phyloP scores from a whole-genome alignment of 2,888 invertebrate genomes.

The Callinectes sapidus region DNA sequence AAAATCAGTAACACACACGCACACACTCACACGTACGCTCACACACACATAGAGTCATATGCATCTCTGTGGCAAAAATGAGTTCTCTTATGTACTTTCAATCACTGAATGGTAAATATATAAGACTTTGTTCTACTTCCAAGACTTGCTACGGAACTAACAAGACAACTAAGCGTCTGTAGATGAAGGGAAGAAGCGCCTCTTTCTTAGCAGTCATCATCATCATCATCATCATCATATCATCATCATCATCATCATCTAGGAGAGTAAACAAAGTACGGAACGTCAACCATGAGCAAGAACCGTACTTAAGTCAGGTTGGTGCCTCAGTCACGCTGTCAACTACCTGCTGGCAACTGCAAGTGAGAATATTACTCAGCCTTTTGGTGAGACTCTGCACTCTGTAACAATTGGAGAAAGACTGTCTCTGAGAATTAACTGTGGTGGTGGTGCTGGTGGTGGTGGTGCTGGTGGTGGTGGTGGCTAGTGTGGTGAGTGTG shows the following conservation, averaged over 20 bases:
- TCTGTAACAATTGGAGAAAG: conserved; percentile 64
- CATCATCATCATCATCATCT: conserved; percentile 13
- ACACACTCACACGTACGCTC: background rate
- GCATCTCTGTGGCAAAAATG: background rate
- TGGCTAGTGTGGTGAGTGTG: background rate
- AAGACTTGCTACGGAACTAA: conserved; percentile 4
- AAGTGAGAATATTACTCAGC: conserved; percentile 61
- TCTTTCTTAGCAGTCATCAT: conserved; percentile 29
- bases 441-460: background rate
- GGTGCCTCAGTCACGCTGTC: conserved; percentile 41
- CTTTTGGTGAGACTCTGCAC: conserved; percentile 54
- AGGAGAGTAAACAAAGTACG: background rate
- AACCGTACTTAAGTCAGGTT: conserved; percentile 53
- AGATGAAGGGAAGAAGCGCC: background rate
- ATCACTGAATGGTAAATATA: background rate
- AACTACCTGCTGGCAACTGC: conserved; percentile 55
- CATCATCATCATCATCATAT: background rate
- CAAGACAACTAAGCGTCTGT: conserved; percentile 6
- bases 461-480: conserved; percentile 11
- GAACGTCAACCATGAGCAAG: background rate
- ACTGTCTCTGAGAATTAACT: conserved; percentile 50
- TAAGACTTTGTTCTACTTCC: background rate
- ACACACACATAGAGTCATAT: conserved; percentile 26
- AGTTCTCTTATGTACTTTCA: background rate
- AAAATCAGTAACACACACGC: conserved; percentile 20